phyloP scores from a whole-genome alignment of 2,113 vertebrate species.

The Dendropsophus ebraccatus region DNA sequence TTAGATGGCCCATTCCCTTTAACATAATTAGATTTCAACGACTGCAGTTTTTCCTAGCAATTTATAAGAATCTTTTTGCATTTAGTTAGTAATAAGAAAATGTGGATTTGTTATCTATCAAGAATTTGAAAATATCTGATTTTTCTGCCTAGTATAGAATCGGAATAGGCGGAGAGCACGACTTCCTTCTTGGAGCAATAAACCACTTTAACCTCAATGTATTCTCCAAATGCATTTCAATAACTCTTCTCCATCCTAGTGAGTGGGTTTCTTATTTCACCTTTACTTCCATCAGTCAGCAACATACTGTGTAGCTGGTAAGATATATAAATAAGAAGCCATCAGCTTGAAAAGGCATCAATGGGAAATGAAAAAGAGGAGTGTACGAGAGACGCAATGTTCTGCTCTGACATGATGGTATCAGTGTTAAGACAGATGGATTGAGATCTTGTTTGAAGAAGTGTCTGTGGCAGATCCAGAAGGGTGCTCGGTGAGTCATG shows the following conservation, averaged over 20 bases:
- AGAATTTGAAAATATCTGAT: slow-evolving; percentile 12
- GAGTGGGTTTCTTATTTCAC: slow-evolving; percentile 7
- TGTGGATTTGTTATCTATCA: slow-evolving; percentile 10
- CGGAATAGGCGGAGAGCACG: background rate
- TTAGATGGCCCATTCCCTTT: too few species aligned
- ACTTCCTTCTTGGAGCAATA: background rate
- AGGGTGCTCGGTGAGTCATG: background rate
- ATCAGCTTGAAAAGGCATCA: rapidly evolving
- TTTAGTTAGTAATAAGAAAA: background rate
- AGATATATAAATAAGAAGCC: background rate
- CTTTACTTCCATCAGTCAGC: background rate
- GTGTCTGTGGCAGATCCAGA: background rate
- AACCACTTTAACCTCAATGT: slow-evolving; percentile 13
- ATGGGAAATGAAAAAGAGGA: rapidly evolving
- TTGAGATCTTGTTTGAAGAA: slow-evolving; percentile 31
- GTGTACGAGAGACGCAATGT: background rate
- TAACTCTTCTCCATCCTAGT: background rate
- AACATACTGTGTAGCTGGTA: background rate
- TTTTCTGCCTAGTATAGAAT: background rate
- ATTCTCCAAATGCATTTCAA: slow-evolving; percentile 11
- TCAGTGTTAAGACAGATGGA: slow-evolving; percentile 41
- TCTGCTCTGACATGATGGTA: background rate
- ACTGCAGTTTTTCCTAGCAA: background rate
- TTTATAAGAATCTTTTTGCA: slow-evolving; percentile 6
- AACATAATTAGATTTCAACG: background rate